These are phyloP conservation scores for Gerris lacustris DNA, from an alignment of 2,888 invertebrate species.

Conservation along the genomic window DNA sequence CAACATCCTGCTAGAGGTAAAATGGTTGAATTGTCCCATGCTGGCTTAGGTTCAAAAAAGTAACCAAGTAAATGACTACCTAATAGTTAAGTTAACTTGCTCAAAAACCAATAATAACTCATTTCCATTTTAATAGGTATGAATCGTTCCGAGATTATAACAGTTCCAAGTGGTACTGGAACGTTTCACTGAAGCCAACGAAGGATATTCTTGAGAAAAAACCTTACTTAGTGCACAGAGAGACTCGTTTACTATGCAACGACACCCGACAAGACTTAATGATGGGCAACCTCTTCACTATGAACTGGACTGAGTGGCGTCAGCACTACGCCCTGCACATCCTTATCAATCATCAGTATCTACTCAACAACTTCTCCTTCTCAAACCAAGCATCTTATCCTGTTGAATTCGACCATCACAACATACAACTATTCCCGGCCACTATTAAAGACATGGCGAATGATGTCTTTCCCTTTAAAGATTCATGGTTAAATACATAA, in stretches of 20 bases:
- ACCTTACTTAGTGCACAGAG: constrained; percentile 36
- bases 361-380: constrained; percentile 31
- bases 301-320: constrained; percentile 33
- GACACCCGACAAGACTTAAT: constrained; percentile 24
- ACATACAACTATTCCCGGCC: constrained; percentile 21
- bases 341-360: constrained; percentile 34
- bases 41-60: too few relatives aligned
- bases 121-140: constrained; percentile 23
- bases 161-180: constrained; percentile 34
- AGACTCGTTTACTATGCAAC: constrained; percentile 34
- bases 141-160: constrained; percentile 32
- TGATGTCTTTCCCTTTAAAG: constrained; percentile 19
- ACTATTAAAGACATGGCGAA: constrained; percentile 20
- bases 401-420: constrained; percentile 22
- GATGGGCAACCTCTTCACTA: constrained; percentile 29
- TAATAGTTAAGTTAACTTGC: too few relatives aligned
- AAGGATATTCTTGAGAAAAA: constrained; percentile 33
- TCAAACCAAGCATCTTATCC: constrained; percentile 17
- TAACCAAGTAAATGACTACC: too few relatives aligned
- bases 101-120: too few relatives aligned
- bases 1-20: too few relatives aligned
- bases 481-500: too few relatives aligned
- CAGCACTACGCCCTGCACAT: constrained; percentile 35
- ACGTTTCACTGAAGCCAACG: constrained; percentile 37
- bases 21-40: too few relatives aligned